Conservation (phyloP, 2,113 vertebrate species). For the Merops nubicus region DNA sequence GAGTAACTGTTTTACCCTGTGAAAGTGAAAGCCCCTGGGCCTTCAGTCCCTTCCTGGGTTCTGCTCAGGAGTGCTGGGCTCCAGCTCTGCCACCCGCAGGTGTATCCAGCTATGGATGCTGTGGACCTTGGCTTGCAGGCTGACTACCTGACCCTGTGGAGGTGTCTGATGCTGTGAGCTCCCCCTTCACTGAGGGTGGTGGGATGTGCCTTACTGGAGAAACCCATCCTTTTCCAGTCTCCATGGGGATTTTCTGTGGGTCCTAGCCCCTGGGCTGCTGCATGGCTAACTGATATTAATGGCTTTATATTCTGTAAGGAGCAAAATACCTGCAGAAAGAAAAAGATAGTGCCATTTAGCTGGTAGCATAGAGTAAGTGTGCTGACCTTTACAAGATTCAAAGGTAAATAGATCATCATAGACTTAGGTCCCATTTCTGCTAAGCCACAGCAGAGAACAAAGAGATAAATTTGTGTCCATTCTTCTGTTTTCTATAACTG, state of each 20-base stretch:
- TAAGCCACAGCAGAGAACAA: neutral
- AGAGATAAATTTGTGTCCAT: neutral
- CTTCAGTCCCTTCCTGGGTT: neutral
- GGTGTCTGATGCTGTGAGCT: neutral
- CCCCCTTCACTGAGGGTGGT: neutral
- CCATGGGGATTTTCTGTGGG: neutral
- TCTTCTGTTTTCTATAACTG: neutral
- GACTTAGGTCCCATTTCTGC: neutral
- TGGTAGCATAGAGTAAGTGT: neutral
- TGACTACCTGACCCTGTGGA: neutral
- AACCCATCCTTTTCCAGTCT: neutral
- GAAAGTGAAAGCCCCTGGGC: neutral
- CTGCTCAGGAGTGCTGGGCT: neutral
- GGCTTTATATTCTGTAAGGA: neutral
- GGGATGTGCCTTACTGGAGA: neutral
- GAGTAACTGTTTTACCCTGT: neutral
- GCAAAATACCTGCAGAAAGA: neutral
- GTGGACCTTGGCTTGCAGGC: neutral
- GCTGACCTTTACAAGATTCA: neutral
- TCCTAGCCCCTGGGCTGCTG: neutral
- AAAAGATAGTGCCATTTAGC: neutral
- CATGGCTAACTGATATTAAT: neutral
- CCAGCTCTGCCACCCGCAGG: neutral
- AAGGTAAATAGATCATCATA: neutral
- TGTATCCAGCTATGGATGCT: neutral